A percentile compares a stretch with the other conserved stretches of the same genome.
Evolutionary conservation across 2,888 invertebrate genomes (phyloP).

Genomic region (Leucophenga montana): DNA sequence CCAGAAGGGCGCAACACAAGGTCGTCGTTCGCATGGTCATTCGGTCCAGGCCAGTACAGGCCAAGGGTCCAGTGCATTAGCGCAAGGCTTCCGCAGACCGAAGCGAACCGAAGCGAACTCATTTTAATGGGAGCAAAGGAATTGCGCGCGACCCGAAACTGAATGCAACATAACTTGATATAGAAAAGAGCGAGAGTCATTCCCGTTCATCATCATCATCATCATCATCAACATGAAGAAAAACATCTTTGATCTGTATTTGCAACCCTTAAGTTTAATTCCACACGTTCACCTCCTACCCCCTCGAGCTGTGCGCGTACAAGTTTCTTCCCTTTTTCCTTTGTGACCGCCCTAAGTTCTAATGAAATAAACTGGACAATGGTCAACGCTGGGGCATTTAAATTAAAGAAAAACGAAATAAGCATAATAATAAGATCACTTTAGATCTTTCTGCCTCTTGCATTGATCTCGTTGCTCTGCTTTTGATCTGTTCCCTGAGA

Average conservation of each 20-base stretch:
- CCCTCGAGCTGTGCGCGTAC: not conserved
- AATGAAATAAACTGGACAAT: constrained; percentile 48
- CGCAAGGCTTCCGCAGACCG: not conserved
- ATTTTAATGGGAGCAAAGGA: constrained; percentile 8
- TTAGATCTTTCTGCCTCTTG: constrained; percentile 8
- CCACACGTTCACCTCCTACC: too few relatives aligned
- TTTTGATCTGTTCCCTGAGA: constrained; percentile 16
- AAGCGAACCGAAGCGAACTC: not conserved
- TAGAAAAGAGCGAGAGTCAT: not conserved
- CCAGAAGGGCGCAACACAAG: not conserved
- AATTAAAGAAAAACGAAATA: constrained; percentile 1
- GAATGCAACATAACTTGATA: too few relatives aligned
- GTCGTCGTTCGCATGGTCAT: not conserved
- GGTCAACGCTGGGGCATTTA: constrained; percentile 43
- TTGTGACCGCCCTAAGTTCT: constrained; percentile 9
- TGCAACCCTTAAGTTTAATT: not conserved
- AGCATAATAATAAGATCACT: constrained; percentile 23
- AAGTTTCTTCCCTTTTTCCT: not conserved
- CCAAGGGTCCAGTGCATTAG: constrained; percentile 1
- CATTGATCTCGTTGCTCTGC: constrained; percentile 19
- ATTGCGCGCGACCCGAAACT: not conserved
- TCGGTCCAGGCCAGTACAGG: not conserved
- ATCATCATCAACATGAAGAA: too few relatives aligned
- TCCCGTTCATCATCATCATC: too few relatives aligned
- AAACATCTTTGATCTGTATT: constrained; percentile 1